Base-by-base conservation (phyloP, 1,140 invertebrate genomes). In the Drosophila punjabiensis region DNA sequence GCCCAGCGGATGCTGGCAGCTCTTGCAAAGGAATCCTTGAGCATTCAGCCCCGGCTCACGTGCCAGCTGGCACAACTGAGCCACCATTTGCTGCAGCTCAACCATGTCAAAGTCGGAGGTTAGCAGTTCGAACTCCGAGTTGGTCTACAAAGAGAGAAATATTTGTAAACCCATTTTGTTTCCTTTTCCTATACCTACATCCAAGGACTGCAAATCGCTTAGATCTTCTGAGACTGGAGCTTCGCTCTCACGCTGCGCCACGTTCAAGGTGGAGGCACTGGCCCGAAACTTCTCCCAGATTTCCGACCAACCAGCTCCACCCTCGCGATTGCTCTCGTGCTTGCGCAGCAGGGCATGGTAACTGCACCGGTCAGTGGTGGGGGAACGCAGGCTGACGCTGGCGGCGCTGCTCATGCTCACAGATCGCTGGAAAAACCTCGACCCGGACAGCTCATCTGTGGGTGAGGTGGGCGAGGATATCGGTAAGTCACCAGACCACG, bases 11-110 rank as follows among this genome's bases (percentile, higher is more conserved):
- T 96, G 94, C 63, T 95, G 95, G 91, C 98, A 99, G 61, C 95
- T 95, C 67, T 95, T 95, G 91, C 98, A 99, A 73, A 96, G 95
- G 92, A 98, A 99, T 86, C 98, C 97, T 90, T 99, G 98, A 9
- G 94, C 88, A 94, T 98, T 97, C 2, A 99, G 93, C 2, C 98
- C 98, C 69, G 95, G 95, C 92, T 99, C 98, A 37, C 94, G 95
- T 1, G 96, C 94, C 66, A 98, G 94, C 65, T 93, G 95, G 9
- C 95, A 96, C 6, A 98, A 82, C 75, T 96, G 95, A 28, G 95
- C 93, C n/a, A 96, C 94, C 92, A 96, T 95, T 76, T 94, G 94
- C 73, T 95, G 94, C 63, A 95, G 85, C 74, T 95, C 95, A n/a
- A 81, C 81, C 37, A 93, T 83, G 73, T 94, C 93, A 67, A 95